These are phyloP conservation scores for Microtus pennsylvanicus DNA, from an alignment of 2,113 vertebrate species.

Conservation along the genomic window DNA sequence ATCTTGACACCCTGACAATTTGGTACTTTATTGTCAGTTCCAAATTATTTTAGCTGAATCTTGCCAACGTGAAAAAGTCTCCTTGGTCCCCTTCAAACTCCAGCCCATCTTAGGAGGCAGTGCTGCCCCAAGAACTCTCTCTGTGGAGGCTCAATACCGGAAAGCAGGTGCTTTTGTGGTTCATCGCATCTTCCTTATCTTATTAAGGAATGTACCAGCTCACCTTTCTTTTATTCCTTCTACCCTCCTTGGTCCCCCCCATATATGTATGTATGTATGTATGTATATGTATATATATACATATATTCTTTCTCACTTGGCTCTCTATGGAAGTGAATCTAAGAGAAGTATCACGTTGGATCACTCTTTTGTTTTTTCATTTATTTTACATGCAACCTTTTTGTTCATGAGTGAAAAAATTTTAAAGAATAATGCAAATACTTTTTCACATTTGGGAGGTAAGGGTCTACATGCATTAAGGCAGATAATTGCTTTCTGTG, in stretches of 20 bases:
- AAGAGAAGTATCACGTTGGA: neutral
- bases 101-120: slow-evolving; percentile 57
- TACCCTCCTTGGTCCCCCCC: neutral
- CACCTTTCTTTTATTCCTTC: neutral
- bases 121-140: slow-evolving; percentile 61
- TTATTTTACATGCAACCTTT: neutral
- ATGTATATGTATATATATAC: too few relatives aligned
- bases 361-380: slow-evolving; percentile 43
- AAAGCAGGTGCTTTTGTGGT: neutral
- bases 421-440: neutral
- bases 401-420: neutral
- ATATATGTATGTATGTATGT: too few relatives aligned
- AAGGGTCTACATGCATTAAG: slow-evolving; percentile 9
- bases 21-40: slow-evolving; percentile 47
- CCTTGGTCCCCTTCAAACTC: slow-evolving; percentile 73
- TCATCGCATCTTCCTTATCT: slow-evolving; percentile 11
- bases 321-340: neutral
- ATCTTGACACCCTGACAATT: slow-evolving; percentile 73
- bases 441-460: neutral
- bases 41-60: slow-evolving; percentile 71
- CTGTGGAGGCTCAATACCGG: neutral
- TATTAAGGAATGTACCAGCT: neutral
- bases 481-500: neutral
- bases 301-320: neutral
- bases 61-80: slow-evolving; percentile 69